Percentiles rank a stretch among this genome's conserved stretches.
Evolutionary conservation across 2,113 vertebrate species (phyloP).

Genomic region (Otocyon megalotis): DNA sequence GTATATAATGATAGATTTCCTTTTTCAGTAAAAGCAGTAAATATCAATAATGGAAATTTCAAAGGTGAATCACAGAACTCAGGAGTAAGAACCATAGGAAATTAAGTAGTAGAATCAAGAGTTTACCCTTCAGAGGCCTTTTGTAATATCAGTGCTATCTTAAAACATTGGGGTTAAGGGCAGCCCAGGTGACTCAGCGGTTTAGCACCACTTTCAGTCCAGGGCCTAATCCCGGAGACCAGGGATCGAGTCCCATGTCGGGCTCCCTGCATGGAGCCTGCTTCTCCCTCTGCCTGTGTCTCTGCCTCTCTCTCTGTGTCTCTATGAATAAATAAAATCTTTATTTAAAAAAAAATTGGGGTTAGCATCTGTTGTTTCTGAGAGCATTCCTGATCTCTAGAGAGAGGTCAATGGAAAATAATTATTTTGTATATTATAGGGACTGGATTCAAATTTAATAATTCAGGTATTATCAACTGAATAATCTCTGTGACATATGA

Average conservation of each 20-base stretch:
- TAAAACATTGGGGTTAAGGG: not conserved
- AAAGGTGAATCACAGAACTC: not conserved
- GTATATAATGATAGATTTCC: not conserved
- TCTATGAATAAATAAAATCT: too few relatives aligned
- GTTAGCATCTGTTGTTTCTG: not conserved
- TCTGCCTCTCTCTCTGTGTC: too few relatives aligned
- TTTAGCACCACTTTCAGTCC: too few relatives aligned
- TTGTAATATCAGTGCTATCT: not conserved
- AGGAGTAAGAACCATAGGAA: not conserved
- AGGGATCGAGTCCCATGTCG: too few relatives aligned
- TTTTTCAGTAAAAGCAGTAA: not conserved
- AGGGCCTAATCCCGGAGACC: too few relatives aligned
- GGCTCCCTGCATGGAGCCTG: too few relatives aligned
- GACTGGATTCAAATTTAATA: not conserved
- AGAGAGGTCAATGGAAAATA: not conserved
- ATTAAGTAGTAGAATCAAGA: not conserved
- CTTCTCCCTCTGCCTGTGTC: too few relatives aligned
- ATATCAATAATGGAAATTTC: not conserved
- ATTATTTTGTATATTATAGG: not conserved
- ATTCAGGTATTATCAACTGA: not conserved
- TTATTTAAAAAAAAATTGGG: too few relatives aligned
- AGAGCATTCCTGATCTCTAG: not conserved
- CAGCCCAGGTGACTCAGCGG: too few relatives aligned
- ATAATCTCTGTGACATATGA: not conserved
- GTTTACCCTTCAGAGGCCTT: not conserved